These are phyloP conservation scores for Ochotona curzoniae DNA, from an alignment of 2,113 vertebrate species.

Conservation along the genomic window DNA sequence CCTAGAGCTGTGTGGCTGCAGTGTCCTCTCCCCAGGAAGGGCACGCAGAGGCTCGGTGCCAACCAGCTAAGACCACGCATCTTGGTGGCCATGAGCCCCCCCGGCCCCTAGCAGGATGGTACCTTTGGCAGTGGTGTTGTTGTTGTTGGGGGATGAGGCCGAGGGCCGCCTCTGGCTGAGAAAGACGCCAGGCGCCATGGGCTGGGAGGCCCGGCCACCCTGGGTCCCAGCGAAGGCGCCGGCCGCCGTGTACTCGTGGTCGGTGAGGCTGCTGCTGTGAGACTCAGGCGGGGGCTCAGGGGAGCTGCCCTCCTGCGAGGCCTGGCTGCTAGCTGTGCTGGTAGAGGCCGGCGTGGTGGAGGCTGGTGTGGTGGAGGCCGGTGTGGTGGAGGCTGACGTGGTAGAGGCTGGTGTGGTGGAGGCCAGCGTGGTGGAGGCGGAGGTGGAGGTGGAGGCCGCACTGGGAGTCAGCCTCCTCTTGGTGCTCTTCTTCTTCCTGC, in stretches of 20 bases:
- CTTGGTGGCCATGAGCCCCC: no score
- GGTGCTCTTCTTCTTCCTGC: constrained; percentile 96
- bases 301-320: constrained; percentile 94
- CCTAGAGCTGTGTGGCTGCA: not conserved
- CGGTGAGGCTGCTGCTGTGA: constrained; percentile 92
- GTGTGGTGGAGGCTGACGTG: constrained; percentile 12
- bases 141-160: constrained; percentile 93
- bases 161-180: constrained; percentile 95
- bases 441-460: constrained; percentile 76
- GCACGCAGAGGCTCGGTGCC: no score
- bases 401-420: constrained; percentile 26
- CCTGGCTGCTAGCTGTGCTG: constrained; percentile 81
- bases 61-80: no score
- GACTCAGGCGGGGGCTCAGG: constrained; percentile 93
- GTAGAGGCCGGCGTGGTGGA: constrained; percentile 70
- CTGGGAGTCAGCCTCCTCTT: constrained; percentile 94
- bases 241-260: constrained; percentile 93
- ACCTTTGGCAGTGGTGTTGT: constrained; percentile 90
- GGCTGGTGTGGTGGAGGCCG: constrained; percentile 56
- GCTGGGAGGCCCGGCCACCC: constrained; percentile 90
- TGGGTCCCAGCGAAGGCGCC: constrained; percentile 88
- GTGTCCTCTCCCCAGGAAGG: no score
- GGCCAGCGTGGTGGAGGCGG: not conserved
- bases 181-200: constrained; percentile 97
- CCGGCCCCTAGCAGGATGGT: constrained; percentile 58